Percentiles rank a stretch among this genome's conserved stretches.
Conservation (phyloP, 2,888 invertebrate genomes). For the Dicroscelio sp. region DNA sequence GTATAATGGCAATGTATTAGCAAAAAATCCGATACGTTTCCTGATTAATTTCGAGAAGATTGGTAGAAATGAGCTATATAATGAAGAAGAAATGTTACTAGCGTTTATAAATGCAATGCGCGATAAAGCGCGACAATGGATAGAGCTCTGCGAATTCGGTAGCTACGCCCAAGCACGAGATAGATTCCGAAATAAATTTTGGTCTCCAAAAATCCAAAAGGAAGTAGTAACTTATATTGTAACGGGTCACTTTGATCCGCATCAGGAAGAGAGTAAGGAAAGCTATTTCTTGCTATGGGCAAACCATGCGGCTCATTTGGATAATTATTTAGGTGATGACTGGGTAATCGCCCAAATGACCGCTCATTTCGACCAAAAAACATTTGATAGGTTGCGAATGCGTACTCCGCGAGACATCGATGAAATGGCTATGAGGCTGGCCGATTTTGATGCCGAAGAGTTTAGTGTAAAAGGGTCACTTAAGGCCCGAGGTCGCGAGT, state of each 20-base stretch:
- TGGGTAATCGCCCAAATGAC: neutral
- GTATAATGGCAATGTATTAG: too few relatives aligned
- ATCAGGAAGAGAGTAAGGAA: neutral
- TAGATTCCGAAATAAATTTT: conserved; percentile 4
- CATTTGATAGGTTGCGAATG: neutral
- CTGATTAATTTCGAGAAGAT: too few relatives aligned
- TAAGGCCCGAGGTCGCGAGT: neutral
- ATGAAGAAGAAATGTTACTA: too few relatives aligned
- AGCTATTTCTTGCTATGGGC: neutral
- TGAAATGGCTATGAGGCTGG: conserved; percentile 12
- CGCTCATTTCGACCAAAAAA: neutral
- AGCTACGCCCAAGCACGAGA: too few relatives aligned
- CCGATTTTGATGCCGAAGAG: neutral
- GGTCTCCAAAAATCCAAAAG: conserved; percentile 6
- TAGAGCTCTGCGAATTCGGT: too few relatives aligned
- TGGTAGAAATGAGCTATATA: too few relatives aligned
- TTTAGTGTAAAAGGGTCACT: neutral
- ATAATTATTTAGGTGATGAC: conserved; percentile 19
- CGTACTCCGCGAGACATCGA: neutral
- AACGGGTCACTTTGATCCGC: neutral
- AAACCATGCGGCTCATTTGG: conserved; percentile 7
- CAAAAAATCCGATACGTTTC: too few relatives aligned
- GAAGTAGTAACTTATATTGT: conserved; percentile 5
- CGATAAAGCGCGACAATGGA: too few relatives aligned
- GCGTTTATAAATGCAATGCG: too few relatives aligned